phyloP scores from a whole-genome alignment of 2,888 invertebrate genomes.

The Allolobophora icterica region DNA sequence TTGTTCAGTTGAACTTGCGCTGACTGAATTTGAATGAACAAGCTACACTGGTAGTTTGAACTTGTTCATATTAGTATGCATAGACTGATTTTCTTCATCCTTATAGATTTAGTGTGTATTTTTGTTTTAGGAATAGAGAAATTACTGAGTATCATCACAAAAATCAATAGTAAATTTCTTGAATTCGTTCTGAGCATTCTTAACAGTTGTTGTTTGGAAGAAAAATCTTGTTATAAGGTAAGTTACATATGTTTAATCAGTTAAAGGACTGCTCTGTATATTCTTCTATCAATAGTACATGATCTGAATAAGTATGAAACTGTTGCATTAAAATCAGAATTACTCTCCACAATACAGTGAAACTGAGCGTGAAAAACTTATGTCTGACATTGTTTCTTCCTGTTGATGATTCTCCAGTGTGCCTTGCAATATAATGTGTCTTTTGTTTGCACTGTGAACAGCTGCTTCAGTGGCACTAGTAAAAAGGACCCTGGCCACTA shows the following conservation, averaged over 20 bases:
- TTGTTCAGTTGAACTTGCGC: background rate
- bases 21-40: background rate
- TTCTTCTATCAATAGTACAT: too few species aligned
- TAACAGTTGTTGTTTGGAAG: background rate
- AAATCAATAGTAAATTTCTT: conserved; percentile 13
- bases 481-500: background rate
- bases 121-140: conserved; percentile 25
- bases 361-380: too few species aligned
- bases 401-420: too few species aligned
- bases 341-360: too few species aligned
- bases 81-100: background rate
- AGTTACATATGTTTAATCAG: background rate
- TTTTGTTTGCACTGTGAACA: too few species aligned
- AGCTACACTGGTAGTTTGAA: background rate
- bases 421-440: too few species aligned
- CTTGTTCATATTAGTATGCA: background rate
- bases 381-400: too few species aligned
- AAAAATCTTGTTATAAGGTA: conserved; percentile 26
- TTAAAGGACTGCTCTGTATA: background rate
- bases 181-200: conserved; percentile 9
- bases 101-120: background rate
- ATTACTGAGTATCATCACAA: background rate
- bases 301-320: too few species aligned
- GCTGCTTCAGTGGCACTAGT: too few species aligned
- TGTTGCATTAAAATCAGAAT: too few species aligned